Evolutionary conservation across 2,797 vertebrate genomes (phyloP), one percentile per base, ranked within the genome.

Genomic region (Phalanger gymnotis): DNA sequence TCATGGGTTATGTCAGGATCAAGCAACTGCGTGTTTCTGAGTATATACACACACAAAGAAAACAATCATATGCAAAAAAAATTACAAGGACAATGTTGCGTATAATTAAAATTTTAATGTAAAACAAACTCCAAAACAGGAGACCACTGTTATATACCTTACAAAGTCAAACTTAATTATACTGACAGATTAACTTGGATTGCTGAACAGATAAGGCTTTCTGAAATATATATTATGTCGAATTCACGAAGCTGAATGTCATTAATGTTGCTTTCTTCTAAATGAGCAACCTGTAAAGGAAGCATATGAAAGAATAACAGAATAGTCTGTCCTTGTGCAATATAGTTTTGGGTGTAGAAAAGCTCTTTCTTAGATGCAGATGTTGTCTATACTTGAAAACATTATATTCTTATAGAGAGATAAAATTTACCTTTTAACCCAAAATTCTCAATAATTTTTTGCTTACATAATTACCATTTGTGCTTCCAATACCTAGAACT

Each of bases 201-300:
- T 97, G 97, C 96, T 95, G 54, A 98, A 97, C 91, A 93, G 95
- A 94, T 98, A 98, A 99, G 98, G 98, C 98, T 98, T 98, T 97
- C 97, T 98, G 97, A 56, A 98, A 97, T 97, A 54, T 66, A 96
- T 95, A 95, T 94, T 95, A 95, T 93, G 91, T 94, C 95, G 97
- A 95, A 97, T 27, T 95, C 94, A 93, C 73, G 53, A 97, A 93
- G 96, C 55, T 98, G 95, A 97, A 94, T 58, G 89, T 81, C 90
- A 47, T 97, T 99, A 99, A 97, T 99, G 99, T 96, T 99, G 99
- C 98, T 99, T 99, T 98, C 99, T 99, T 98, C 99, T 99, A 98
- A 99, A 99, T 66, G 99, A 99, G 94, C 99, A 99, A 95, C 99
- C 99, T 99, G 98, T 61, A 98, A 98, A 98, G 55, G 96, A 98